Base-by-base conservation (phyloP, 2,113 vertebrate genomes). In the Mobula hypostoma region DNA sequence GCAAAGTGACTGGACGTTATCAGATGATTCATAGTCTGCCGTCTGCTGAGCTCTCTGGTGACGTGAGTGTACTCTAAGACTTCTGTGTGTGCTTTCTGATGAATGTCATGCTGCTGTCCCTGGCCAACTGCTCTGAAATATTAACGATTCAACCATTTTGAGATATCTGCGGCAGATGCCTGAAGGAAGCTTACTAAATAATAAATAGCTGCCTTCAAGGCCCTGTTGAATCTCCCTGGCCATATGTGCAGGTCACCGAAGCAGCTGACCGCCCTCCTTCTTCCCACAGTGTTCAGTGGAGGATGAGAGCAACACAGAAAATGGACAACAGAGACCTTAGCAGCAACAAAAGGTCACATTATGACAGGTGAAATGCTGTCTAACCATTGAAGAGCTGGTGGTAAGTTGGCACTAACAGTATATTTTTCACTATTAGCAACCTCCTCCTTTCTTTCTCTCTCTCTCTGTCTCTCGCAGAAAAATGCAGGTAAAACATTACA, bases 1-100 rank as follows among this genome's bases (percentile, higher is more conserved):
- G 14, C 61, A 66, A 66, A 88, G 85, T 90, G 85, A 66, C 61
- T 90, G 61, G 29, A 90, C 63, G n/a, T 90, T 66, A 90, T 66
- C 61, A 36, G 85, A 90, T 90, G 85, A 90, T 90, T 66, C 85
- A 66, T 90, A 29, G 61, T 61, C 85, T 32, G 29, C 58, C 7
- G 61, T 32, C 63, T 66, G n/a, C n/a, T 29, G 2, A 66, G 3
- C 61, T 90, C 61, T 90, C 85, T 32, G 85, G 61, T 2, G 58
- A 19, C 58, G 12, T 32, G 85, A 88, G 61, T 29, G 14, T 32
- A 66, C 85, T 32, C 27, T 32, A 66, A 66, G 85, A 88, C 29
- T 88, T 61, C 70, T 72, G 70, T 66, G 85, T 14, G 24, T 11
- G 1, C 29, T 56, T 87, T 87, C n/a, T 88, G 61, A 88, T 88